Conservation (phyloP, 1,140 invertebrate species). For the Glomeris maerens region DNA sequence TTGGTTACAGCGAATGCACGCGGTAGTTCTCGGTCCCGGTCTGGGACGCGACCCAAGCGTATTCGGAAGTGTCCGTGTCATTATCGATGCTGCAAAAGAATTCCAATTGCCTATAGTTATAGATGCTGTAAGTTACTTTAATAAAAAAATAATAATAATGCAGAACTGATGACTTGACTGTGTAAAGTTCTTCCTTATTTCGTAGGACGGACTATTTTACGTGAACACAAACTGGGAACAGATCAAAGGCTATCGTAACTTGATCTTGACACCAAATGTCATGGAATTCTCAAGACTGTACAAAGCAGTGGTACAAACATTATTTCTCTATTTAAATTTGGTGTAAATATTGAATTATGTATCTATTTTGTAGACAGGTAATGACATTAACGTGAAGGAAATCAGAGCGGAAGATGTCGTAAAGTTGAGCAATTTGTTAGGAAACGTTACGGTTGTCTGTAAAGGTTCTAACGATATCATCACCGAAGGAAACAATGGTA, state of each 20-base stretch:
- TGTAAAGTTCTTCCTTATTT: constrained; percentile 13
- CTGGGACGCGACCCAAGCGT: constrained; percentile 57
- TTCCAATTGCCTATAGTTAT: constrained; percentile 66
- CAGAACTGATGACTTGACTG: neutral
- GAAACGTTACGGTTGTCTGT: constrained; percentile 55
- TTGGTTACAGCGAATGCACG: constrained; percentile 72
- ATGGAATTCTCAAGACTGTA: constrained; percentile 76
- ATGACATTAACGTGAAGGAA: constrained; percentile 2
- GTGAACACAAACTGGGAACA: constrained; percentile 59
- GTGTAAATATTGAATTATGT: constrained; percentile 10
- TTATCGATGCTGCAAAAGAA: constrained; percentile 32
- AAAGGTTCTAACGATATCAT: constrained; percentile 70
- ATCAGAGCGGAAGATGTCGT: constrained; percentile 24
- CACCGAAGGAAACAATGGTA: constrained; percentile 44
- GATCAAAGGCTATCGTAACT: constrained; percentile 57
- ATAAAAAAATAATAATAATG: neutral
- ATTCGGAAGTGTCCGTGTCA: constrained; percentile 37
- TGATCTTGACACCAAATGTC: constrained; percentile 84
- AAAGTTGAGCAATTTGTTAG: constrained; percentile 36
- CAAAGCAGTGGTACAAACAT: constrained; percentile 31
- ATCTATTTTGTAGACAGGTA: constrained; percentile 8
- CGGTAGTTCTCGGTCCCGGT: constrained; percentile 81
- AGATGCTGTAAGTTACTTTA: constrained; percentile 50
- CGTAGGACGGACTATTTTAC: constrained; percentile 67
- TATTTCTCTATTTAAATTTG: constrained; percentile 22